phyloP scores from a whole-genome alignment of 2,797 vertebrate species.

The Falco berigora region DNA sequence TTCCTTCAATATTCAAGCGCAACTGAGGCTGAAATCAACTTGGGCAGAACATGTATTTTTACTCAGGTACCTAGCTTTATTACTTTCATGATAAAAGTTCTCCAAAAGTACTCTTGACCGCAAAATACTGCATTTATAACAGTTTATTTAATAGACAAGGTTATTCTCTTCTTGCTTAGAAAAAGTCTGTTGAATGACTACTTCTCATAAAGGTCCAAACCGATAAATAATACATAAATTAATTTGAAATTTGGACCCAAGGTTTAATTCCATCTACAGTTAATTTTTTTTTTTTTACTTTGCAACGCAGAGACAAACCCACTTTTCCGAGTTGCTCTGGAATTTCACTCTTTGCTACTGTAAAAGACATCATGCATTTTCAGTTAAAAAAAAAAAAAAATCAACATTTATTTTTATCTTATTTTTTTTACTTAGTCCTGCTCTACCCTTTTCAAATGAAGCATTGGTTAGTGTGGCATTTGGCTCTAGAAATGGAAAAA shows the following conservation, averaged over 20 bases:
- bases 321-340: too few relatives aligned
- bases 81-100: not conserved
- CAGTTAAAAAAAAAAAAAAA: too few relatives aligned
- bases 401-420: too few relatives aligned
- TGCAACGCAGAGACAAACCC: too few relatives aligned
- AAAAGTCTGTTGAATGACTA: not conserved
- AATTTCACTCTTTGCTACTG: too few relatives aligned
- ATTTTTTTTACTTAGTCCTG: not conserved
- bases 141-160: not conserved
- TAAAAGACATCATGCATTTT: too few relatives aligned
- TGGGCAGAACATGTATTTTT: not conserved
- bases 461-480: not conserved
- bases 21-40: not conserved
- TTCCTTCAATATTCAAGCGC: not conserved
- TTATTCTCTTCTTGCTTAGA: not conserved
- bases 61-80: not conserved
- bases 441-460: not conserved
- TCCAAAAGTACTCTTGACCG: not conserved
- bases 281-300: not conserved
- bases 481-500: not conserved
- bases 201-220: not conserved
- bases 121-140: not conserved
- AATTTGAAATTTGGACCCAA: not conserved
- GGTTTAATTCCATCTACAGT: not conserved
- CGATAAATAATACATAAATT: not conserved